These are phyloP conservation scores for Trachymyrmex septentrionalis DNA, from an alignment of 1,140 invertebrate genomes.

Conservation along the genomic window DNA sequence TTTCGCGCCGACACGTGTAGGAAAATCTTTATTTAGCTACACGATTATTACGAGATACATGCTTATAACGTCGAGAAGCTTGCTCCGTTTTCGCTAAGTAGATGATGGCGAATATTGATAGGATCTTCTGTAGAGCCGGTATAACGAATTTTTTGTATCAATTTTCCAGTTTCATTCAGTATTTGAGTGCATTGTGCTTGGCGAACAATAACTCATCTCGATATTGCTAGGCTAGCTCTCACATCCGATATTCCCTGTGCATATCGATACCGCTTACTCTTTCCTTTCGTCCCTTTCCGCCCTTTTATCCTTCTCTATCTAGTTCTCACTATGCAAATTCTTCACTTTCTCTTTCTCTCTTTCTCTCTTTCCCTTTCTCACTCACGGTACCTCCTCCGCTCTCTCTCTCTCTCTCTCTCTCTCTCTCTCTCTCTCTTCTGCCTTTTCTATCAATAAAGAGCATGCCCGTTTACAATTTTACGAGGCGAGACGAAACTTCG, in stretches of 20 bases:
- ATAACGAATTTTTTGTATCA: slow-evolving; percentile 78
- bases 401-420: neutral
- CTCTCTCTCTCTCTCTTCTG: neutral
- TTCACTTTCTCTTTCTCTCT: neutral
- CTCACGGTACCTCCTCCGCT: neutral
- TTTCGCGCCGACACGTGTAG: neutral
- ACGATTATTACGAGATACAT: neutral
- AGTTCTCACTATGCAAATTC: slow-evolving; percentile 8
- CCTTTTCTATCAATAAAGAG: slow-evolving; percentile 65
- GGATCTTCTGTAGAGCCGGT: slow-evolving; percentile 70
- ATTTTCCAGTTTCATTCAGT: slow-evolving; percentile 80
- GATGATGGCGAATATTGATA: slow-evolving; percentile 74
- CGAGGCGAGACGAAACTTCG: slow-evolving; percentile 66
- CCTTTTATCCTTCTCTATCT: slow-evolving; percentile 7
- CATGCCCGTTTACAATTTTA: slow-evolving; percentile 67
- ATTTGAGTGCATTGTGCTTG: slow-evolving; percentile 82
- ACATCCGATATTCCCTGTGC: slow-evolving; percentile 64
- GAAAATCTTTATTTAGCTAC: neutral
- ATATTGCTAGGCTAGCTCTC: slow-evolving; percentile 79
- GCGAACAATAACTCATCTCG: slow-evolving; percentile 83
- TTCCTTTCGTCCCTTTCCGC: slow-evolving; percentile 9
- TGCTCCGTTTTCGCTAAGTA: slow-evolving; percentile 29
- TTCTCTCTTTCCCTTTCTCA: neutral
- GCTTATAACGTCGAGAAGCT: neutral
- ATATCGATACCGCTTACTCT: slow-evolving; percentile 63